Percentiles rank a stretch among this genome's conserved stretches.
phyloP scores from a whole-genome alignment of 2,113 vertebrate genomes.

The Scortum barcoo region DNA sequence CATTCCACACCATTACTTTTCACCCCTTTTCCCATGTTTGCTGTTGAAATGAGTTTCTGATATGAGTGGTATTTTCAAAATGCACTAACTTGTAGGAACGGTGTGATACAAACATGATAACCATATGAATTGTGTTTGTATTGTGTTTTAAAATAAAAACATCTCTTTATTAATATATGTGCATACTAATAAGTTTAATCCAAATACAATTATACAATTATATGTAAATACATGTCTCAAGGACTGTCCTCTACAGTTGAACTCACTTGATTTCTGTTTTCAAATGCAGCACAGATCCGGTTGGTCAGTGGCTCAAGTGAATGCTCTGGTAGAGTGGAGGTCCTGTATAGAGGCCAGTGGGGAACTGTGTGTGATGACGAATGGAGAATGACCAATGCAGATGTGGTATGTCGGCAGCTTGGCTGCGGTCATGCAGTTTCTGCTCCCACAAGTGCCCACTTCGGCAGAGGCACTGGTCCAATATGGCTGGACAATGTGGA shows the following conservation, averaged over 20 bases:
- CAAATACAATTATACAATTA: not conserved
- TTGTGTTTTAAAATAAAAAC: not conserved
- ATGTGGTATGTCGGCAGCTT: conserved; percentile 74
- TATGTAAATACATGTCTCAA: not conserved
- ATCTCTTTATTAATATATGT: not conserved
- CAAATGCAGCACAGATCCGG: conserved; percentile 53
- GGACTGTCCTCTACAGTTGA: not conserved
- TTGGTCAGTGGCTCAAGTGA: conserved; percentile 31
- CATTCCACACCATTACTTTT: not conserved
- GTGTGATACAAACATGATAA: too few species aligned
- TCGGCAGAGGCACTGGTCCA: conserved; percentile 71
- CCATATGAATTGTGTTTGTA: not conserved
- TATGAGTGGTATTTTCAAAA: not conserved
- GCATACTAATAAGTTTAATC: not conserved
- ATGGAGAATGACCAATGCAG: conserved; percentile 47
- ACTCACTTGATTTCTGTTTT: conserved; percentile 1
- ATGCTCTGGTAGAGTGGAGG: conserved; percentile 73
- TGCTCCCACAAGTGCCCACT: conserved; percentile 58
- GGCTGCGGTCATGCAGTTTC: conserved; percentile 71
- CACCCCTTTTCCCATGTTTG: not conserved
- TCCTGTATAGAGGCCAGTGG: conserved; percentile 70
- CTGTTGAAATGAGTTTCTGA: not conserved
- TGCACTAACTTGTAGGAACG: too few species aligned
- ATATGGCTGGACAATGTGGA: conserved; percentile 79
- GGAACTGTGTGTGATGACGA: conserved; percentile 79